Conservation (phyloP, 2,888 invertebrate species). For the Ametastegia equiseti region DNA sequence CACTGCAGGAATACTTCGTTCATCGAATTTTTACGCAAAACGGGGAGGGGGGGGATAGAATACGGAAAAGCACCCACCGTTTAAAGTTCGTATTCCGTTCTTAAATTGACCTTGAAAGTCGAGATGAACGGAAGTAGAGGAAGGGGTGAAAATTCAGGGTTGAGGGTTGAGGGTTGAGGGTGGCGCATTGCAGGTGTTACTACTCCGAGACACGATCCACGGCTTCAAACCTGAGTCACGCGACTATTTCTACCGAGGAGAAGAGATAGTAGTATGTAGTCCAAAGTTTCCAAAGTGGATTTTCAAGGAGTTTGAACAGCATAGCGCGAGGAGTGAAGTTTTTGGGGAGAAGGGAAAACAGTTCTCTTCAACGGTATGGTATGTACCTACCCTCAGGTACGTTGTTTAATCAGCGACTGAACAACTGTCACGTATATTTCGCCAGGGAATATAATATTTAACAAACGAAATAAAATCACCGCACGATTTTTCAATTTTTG, state of each 20-base stretch:
- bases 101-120: slow-evolving; percentile 26
- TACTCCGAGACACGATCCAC: slow-evolving; percentile 29
- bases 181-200: slow-evolving; percentile 47
- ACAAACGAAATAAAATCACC: not conserved
- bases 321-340: not conserved
- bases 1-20: not conserved
- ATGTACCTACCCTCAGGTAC: no score
- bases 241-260: not conserved
- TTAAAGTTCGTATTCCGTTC: not conserved
- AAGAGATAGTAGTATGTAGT: slow-evolving; percentile 27
- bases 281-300: slow-evolving; percentile 33
- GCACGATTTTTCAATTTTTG: not conserved
- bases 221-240: not conserved
- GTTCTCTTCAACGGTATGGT: no score
- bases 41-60: not conserved
- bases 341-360: not conserved
- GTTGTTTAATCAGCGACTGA: not conserved
- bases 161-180: slow-evolving; percentile 39
- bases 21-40: not conserved
- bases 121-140: slow-evolving; percentile 22
- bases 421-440: not conserved
- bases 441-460: no score
- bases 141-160: slow-evolving; percentile 18
- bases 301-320: not conserved
- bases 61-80: not conserved